phyloP scores from a whole-genome alignment of 1,140 invertebrate genomes.

The Drosophila micromelanica region DNA sequence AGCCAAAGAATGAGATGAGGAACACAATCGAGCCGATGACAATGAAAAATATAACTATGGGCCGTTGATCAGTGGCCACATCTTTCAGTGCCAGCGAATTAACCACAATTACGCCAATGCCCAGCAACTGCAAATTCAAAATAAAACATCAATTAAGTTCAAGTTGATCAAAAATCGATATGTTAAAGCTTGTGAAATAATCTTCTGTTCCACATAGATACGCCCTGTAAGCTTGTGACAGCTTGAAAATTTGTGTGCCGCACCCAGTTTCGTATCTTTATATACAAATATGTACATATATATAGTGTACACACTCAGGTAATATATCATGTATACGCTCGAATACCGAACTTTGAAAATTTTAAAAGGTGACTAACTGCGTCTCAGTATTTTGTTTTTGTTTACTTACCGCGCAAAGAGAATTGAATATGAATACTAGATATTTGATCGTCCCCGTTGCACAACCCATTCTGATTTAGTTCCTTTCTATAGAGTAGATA shows the following conservation, averaged over 20 bases:
- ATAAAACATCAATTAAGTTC: not conserved
- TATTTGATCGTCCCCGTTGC: slow-evolving; percentile 63
- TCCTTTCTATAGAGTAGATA: not conserved
- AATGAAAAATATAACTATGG: slow-evolving; percentile 83
- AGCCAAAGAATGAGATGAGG: slow-evolving; percentile 89
- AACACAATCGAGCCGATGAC: slow-evolving; percentile 59
- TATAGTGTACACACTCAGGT: not conserved
- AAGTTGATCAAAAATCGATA: not conserved
- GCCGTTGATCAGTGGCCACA: slow-evolving; percentile 24
- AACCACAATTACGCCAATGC: slow-evolving; percentile 57
- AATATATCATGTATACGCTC: slow-evolving; percentile 30
- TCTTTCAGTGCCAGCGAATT: slow-evolving; percentile 47
- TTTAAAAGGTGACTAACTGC: slow-evolving; percentile 31
- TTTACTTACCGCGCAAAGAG: slow-evolving; percentile 66
- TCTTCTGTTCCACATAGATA: slow-evolving; percentile 18
- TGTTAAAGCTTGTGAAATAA: slow-evolving; percentile 1
- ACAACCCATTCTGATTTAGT: slow-evolving; percentile 59
- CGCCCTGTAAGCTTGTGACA: not conserved
- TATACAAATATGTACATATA: not conserved
- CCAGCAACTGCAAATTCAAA: slow-evolving; percentile 49
- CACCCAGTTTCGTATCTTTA: slow-evolving; percentile 2
- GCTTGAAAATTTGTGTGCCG: slow-evolving; percentile 2
- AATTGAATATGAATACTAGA: slow-evolving; percentile 65
- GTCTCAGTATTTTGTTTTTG: not conserved
- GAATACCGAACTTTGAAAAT: too few relatives aligned